phyloP scores from a whole-genome alignment of 1,140 invertebrate genomes.

The Geopemphigus sp. region DNA sequence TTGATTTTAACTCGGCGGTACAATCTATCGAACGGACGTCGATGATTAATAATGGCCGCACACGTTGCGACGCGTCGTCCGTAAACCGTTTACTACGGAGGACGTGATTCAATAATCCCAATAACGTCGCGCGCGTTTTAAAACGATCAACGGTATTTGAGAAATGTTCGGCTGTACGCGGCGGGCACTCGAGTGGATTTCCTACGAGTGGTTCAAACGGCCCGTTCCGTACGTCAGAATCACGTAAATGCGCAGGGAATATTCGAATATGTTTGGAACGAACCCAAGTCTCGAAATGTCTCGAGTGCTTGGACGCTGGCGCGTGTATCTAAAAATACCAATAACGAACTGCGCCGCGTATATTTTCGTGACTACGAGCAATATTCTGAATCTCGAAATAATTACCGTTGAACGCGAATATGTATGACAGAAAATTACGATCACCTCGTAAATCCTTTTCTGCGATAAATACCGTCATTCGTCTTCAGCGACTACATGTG shows the following conservation, averaged over 20 bases:
- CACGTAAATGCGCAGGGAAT: constrained; percentile 5
- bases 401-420: not conserved
- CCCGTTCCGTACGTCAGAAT: not conserved
- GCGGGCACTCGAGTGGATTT: not conserved
- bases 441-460: too few species aligned
- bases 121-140: not conserved
- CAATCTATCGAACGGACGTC: too few species aligned
- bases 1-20: too few species aligned
- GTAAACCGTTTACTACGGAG: too few species aligned
- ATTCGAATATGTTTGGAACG: constrained; percentile 20
- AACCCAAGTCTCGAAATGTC: constrained; percentile 27
- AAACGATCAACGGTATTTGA: not conserved
- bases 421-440: too few species aligned
- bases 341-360: constrained; percentile 33
- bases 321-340: constrained; percentile 34
- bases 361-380: constrained; percentile 29
- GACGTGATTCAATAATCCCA: too few species aligned
- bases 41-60: too few species aligned
- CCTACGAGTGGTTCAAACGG: not conserved
- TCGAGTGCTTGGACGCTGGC: constrained; percentile 8
- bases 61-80: too few species aligned
- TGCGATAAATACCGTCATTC: too few species aligned
- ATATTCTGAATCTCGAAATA: constrained; percentile 14
- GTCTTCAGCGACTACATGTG: too few species aligned
- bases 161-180: not conserved